Base-by-base conservation (phyloP, 1,140 invertebrate species). In the Drosophila bocqueti region DNA sequence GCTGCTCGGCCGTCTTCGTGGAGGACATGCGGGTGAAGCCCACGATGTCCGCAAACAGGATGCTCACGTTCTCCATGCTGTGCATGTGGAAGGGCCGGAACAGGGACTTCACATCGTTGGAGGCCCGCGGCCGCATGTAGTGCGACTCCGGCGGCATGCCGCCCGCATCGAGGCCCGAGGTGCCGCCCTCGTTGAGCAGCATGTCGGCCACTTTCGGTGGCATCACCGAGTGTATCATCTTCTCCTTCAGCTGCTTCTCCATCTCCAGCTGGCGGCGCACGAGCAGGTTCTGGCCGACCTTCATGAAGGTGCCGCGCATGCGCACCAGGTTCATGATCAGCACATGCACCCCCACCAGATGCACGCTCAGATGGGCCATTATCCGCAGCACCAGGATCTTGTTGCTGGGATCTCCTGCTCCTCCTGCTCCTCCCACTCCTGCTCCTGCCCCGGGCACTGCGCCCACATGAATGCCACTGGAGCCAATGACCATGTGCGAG, bases 171-270 rank as follows among this genome's bases (percentile, higher is more conserved):
- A 94, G 83, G 45, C 94, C 93, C 10, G 93, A 89, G 31, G 71
- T 69, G 21, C 84, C 95, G 65, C 95, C 95, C 74, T 96, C 96
- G 69, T 96, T 95, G 94, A 98, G 96, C 15, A 98, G 93, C 96
- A 97, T 97, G 67, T 96, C 95, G 1, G 98, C 98, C 2, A 99
- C 96, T 90, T 96, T 97, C 3, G 96, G 97, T 11, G 98, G 98
- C 98, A 99, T 99, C 31, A 99, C 97, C 5, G 97, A 99, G 91
- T 98, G 97, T 87, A 99, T 99, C 98, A 99, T 99, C 92, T 98
- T 98, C 91, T 99, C 98, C 92, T 99, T 99, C 7, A 99, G 94
- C 69, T 97, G 96, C 79, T 98, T 99, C 91, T 99, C 98, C 94
- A 97, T 95, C 93, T 98, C 97, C 36, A 99, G 93, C 83, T 99